Conservation (phyloP, 2,888 invertebrate genomes). For the Gisinianus flammeolus region DNA sequence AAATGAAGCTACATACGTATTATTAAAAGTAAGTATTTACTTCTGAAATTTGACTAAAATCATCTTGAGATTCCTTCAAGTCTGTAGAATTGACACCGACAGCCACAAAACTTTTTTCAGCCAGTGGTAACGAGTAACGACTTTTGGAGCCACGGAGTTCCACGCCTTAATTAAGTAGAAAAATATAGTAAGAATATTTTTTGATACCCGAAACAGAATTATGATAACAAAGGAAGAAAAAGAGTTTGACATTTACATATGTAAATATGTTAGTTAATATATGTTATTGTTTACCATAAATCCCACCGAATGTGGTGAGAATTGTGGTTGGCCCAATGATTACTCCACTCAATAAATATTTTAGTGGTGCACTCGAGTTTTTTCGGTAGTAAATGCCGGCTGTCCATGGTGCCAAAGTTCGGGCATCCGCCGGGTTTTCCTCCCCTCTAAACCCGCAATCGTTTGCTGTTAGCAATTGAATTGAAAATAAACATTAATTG, state of each 20-base stretch:
- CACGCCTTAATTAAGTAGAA: too few relatives aligned
- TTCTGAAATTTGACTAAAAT: neutral
- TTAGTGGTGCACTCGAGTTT: too few relatives aligned
- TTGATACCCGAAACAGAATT: too few relatives aligned
- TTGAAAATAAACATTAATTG: too few relatives aligned
- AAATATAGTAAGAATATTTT: too few relatives aligned
- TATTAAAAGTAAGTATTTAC: too few relatives aligned
- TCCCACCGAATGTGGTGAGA: conserved; percentile 6
- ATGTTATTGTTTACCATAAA: too few relatives aligned
- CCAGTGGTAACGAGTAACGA: neutral
- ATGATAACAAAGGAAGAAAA: too few relatives aligned
- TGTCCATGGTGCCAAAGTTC: conserved; percentile 6
- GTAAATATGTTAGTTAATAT: too few relatives aligned
- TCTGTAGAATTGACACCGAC: neutral
- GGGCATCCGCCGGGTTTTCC: neutral
- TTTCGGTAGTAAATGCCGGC: conserved; percentile 5
- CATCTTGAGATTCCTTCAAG: neutral
- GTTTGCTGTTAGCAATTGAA: too few relatives aligned
- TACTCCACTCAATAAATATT: neutral
- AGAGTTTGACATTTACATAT: too few relatives aligned
- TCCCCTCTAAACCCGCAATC: neutral
- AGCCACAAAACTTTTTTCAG: conserved; percentile 18
- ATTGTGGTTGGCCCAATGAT: conserved; percentile 17
- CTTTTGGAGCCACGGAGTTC: conserved; percentile 8
- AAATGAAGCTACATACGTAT: too few relatives aligned